phyloP scores from a whole-genome alignment of 2,797 vertebrate species.

The Cyclopterus lumpus region DNA sequence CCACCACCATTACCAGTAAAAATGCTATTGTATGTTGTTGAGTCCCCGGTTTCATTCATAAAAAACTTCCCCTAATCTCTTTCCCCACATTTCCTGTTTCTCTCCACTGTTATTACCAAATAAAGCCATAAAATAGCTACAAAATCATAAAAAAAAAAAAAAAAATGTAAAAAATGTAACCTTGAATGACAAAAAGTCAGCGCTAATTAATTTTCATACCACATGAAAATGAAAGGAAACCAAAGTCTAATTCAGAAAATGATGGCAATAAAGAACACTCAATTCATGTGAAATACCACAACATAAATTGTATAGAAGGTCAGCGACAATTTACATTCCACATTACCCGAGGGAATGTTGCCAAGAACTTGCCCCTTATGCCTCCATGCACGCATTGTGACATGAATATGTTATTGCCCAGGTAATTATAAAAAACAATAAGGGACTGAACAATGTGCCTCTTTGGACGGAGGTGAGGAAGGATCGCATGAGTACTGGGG shows the following conservation, averaged over 20 bases:
- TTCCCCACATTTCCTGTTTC: no score
- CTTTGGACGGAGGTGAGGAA: not conserved
- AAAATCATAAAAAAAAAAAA: no score
- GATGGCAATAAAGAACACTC: not conserved
- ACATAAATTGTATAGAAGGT: not conserved
- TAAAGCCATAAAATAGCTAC: no score
- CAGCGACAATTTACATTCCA: not conserved
- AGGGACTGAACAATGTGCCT: not conserved
- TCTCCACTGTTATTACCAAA: no score
- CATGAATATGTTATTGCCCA: not conserved
- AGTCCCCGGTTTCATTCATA: no score
- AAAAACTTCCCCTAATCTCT: no score
- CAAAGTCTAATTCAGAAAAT: not conserved
- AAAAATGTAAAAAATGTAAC: no score
- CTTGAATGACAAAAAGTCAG: no score
- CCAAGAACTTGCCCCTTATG: not conserved
- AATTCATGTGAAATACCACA: not conserved
- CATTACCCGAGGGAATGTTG: not conserved
- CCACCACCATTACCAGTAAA: no score
- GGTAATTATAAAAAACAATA: conserved; percentile 8
- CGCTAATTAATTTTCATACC: no score
- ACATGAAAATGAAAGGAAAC: not conserved
- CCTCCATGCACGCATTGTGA: not conserved
- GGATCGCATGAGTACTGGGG: not conserved
- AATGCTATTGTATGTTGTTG: no score